Base-by-base conservation (phyloP, 2,113 vertebrate species). In the Mola mola region DNA sequence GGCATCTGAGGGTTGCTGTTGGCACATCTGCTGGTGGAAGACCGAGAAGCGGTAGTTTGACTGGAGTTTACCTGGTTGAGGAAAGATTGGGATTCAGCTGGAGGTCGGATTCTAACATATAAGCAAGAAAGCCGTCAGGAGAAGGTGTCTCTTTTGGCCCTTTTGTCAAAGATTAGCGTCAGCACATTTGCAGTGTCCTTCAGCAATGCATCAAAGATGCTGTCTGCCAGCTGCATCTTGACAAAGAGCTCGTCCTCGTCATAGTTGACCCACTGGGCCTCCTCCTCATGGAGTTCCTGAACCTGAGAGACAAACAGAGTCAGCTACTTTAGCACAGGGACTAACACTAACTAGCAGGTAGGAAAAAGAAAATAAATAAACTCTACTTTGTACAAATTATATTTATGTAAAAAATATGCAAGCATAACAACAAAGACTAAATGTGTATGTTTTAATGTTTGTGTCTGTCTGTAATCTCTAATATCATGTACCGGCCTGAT, bases 181-280 rank as follows among this genome's bases (percentile, higher is more conserved):
- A 99, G 90, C 6, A 93, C 83, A 29, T 96, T 94, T 22, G 93
- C 86, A 0, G 97, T 99, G 85, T 99, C 97, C 90, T 93, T 95
- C 74, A 99, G 91, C 89, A 99, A 91, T 65, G 94, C 90, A 53
- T 99, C 95, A 1, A 99, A 98, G 88, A 99, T 95, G 48, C 96
- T 95, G 5, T 99, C 97, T n/a, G 96, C 95, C 57, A 98, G 67
- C 87, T 99, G 97, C 94, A 97, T 95, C 91, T 99, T 99, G 33
- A 99, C 97, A 68, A 93, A 95, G 56, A 99, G 88, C 28, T 99
- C 97, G 3, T 99, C 97, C 51, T 98, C 96, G 0, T 99, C 96
- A 0, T 99, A 99, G 90, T 96, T 98, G 40, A 99, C 96, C 97
- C 97, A 99, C 81, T 97, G 96, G 0, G 95, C 92, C 79, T 99